Percentiles rank a stretch among this genome's conserved stretches.
phyloP scores from a whole-genome alignment of 2,888 invertebrate species.

The Caenorhabditis afra region DNA sequence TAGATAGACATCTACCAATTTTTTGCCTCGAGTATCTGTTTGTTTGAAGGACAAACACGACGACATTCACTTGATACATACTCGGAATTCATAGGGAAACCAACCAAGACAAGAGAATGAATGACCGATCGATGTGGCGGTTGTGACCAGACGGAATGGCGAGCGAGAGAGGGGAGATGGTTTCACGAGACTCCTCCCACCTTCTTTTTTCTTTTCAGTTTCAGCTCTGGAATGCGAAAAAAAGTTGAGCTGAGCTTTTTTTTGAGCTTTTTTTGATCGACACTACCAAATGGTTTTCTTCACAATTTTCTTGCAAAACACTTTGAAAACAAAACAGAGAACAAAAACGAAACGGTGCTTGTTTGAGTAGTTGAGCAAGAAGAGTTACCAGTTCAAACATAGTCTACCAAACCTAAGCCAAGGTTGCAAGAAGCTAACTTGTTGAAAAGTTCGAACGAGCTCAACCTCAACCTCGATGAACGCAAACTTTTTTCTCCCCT shows the following conservation, averaged over 20 bases:
- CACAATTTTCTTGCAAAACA: too few relatives aligned
- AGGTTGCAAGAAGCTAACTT: too few relatives aligned
- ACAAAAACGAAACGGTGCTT: neutral
- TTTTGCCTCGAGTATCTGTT: neutral
- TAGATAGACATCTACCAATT: conserved; percentile 6
- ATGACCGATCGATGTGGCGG: neutral
- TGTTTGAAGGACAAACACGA: conserved; percentile 1
- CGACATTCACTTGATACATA: too few relatives aligned
- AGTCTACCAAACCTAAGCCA: too few relatives aligned
- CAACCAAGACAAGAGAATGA: too few relatives aligned
- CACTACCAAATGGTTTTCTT: too few relatives aligned
- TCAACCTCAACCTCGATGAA: too few relatives aligned
- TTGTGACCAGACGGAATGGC: neutral
- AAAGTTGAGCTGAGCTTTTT: too few relatives aligned
- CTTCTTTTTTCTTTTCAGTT: neutral
- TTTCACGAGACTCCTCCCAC: neutral
- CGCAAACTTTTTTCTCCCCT: too few relatives aligned
- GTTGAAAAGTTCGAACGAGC: too few relatives aligned
- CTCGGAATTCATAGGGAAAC: neutral
- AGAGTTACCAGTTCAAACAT: too few relatives aligned
- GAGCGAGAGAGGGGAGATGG: neutral
- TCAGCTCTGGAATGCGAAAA: neutral
- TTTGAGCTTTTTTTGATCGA: too few relatives aligned
- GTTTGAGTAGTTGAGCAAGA: neutral
- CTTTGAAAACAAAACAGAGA: neutral